phyloP scores from a whole-genome alignment of 2,888 invertebrate genomes.

The Rhingia campestris region DNA sequence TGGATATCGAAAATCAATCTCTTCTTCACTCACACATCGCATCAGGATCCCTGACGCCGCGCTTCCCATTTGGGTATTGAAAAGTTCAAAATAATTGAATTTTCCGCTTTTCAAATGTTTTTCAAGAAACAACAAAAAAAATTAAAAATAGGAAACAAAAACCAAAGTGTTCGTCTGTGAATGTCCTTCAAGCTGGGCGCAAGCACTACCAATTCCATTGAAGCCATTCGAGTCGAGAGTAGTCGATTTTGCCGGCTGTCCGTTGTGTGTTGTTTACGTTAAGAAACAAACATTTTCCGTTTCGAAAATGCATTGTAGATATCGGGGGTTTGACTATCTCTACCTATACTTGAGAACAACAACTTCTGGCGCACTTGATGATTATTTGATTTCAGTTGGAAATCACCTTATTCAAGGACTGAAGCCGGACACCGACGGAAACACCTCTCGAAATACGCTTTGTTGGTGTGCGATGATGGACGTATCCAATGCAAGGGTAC shows the following conservation, averaged over 20 bases:
- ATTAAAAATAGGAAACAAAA: conserved; percentile 3
- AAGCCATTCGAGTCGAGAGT: conserved; percentile 30
- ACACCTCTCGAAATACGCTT: conserved; percentile 31
- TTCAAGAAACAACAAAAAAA: conserved; percentile 9
- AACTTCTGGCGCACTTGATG: conserved; percentile 24
- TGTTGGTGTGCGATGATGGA: conserved; percentile 43
- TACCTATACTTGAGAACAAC: not conserved
- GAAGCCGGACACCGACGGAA: conserved; percentile 54
- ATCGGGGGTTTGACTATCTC: not conserved
- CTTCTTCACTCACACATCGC: conserved; percentile 47
- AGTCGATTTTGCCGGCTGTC: conserved; percentile 1
- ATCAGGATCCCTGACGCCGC: conserved; percentile 1
- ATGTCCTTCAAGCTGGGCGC: conserved; percentile 32
- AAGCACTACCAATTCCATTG: conserved; percentile 11
- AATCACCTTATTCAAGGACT: conserved; percentile 29
- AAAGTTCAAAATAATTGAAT: conserved; percentile 62
- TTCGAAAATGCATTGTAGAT: conserved; percentile 21
- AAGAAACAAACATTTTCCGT: conserved; percentile 43
- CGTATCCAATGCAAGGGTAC: conserved; percentile 34
- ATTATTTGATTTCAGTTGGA: conserved; percentile 46
- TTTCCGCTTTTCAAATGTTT: conserved; percentile 41
- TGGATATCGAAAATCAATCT: conserved; percentile 48
- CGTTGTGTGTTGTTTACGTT: conserved; percentile 37
- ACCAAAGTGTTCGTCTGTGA: conserved; percentile 1
- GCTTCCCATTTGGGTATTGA: conserved; percentile 7